phyloP scores from a whole-genome alignment of 2,888 invertebrate species.

The Griposia aprilina region DNA sequence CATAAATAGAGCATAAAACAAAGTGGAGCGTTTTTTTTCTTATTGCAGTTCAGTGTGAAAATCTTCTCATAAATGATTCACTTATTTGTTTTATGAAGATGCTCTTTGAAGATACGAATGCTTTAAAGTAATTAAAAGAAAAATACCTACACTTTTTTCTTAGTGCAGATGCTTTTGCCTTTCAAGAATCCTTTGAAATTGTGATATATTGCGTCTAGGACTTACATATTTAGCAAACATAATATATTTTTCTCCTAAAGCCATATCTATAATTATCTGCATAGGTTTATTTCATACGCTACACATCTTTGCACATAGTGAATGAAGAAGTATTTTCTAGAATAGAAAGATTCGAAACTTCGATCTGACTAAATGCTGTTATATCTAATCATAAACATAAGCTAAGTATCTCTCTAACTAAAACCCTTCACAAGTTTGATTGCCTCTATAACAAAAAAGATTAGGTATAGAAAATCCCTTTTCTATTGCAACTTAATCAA shows the following conservation, averaged over 20 bases:
- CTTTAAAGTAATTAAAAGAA: conserved; percentile 10
- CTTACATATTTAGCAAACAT: not conserved
- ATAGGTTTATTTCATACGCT: not conserved
- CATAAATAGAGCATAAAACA: not conserved
- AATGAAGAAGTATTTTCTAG: not conserved
- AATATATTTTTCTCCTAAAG: not conserved
- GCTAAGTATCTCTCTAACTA: not conserved
- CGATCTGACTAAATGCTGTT: not conserved
- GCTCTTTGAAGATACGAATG: conserved; percentile 16
- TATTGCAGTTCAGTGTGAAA: conserved; percentile 1
- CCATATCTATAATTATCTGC: not conserved
- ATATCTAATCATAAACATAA: not conserved
- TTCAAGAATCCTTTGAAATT: not conserved
- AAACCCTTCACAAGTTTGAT: not conserved
- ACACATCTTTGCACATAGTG: not conserved
- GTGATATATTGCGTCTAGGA: not conserved
- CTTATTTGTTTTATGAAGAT: conserved; percentile 23
- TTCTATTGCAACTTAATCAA: conserved; percentile 8
- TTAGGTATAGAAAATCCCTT: not conserved
- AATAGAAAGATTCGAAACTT: not conserved
- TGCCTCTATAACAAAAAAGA: not conserved
- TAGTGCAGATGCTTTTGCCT: not conserved
- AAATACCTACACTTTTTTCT: not conserved
- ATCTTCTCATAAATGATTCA: conserved; percentile 18
- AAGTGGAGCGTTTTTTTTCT: not conserved